Evolutionary conservation across 2,113 vertebrate species (phyloP), one percentile per base, ranked within the genome.

Genomic region (Promerops cafer): DNA sequence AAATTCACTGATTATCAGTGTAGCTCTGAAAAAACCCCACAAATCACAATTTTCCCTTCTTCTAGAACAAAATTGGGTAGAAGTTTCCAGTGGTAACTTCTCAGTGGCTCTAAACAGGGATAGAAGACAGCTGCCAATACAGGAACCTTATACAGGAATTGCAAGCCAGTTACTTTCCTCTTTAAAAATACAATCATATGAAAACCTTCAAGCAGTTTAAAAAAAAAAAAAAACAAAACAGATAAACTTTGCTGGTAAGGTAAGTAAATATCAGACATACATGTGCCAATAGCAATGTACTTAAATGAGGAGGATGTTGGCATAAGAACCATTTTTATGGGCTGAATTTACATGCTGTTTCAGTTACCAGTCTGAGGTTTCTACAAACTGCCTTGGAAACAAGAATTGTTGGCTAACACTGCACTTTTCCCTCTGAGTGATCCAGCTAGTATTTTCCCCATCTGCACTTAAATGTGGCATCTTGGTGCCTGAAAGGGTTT

Each of bases 341-440:
- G 9, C 6, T 69, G n/a, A 72, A 21, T 89, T 75, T 69, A 39
- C 0, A 0, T n/a, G 11, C 8, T 80, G 9, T 50, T 82, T 83
- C 71, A 28, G 20, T 24, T 91, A 15, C 27, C 20, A 70, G 11
- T 45, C 59, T 50, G 31, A 49, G 31, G 8, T 37, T 88, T 90
- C 56, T 76, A 49, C 50, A 72, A 90, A 84, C 23, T 16, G 35
- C 20, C 27, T 60, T 66, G 52, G 47, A 83, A 93, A 86, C 16
- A 74, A 6, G 15, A 70, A 77, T 44, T 24, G 3, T 20, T n/a
- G 66, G 7, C 45, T 75, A 91, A 44, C 63, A 63, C 24, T 11
- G 16, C 9, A 30, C 20, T 24, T 86, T 57, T 52, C 14, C 19
- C 47, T 80, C 16, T 4, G 1, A 83, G 9, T 68, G 35, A 53